Base-by-base conservation (phyloP, 2,888 invertebrate species). In the Steinernema carpocapsae region DNA sequence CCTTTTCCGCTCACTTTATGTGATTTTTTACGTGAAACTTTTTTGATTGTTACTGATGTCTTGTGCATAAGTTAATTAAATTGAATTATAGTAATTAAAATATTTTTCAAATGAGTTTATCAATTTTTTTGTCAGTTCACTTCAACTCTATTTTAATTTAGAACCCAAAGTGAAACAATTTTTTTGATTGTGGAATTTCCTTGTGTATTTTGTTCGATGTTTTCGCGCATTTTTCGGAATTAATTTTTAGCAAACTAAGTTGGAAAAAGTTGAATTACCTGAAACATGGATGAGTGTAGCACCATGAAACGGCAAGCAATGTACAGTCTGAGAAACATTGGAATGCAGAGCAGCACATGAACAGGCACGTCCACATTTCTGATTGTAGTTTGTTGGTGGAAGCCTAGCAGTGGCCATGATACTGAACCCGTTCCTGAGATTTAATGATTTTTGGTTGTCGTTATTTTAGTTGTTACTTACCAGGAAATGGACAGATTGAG, bases 301-400 rank as follows among this genome's bases (percentile, higher is more conserved):
- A 99, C 92, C 96, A 99, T 97, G 87, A 97, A 97, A 88, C 99
- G 93, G 91, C 96, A 96, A 90, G 99, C 96, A 89, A 99, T 92
- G 91, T 99, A 99, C 88, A 97, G 93, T 88, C 99, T 92, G 90
- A 97, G 92, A 92, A 99, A 99, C 99, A 99, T 99, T 88, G 97
- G 97, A 90, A 99, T 91, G 86, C 97, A 97, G 86, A 99, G 92
- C 84, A 96, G 93, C 87, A 97, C 95, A 89, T 97, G 97, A 88
- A 95, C 93, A 77, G 95, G 94, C 88, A 95, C 94, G 90, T 91
- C 90, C 91, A 83, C 79, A 3, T 74, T 71, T n/a, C 29, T 26
- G 26, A 6, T 4, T 3, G 43, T 79, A 48, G 75, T 76, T 37
- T 73, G 73, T 29, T 80, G 78, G 12, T 76, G 74, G 22, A 64